phyloP scores from a whole-genome alignment of 2,888 invertebrate species.

The Thumatha senex region DNA sequence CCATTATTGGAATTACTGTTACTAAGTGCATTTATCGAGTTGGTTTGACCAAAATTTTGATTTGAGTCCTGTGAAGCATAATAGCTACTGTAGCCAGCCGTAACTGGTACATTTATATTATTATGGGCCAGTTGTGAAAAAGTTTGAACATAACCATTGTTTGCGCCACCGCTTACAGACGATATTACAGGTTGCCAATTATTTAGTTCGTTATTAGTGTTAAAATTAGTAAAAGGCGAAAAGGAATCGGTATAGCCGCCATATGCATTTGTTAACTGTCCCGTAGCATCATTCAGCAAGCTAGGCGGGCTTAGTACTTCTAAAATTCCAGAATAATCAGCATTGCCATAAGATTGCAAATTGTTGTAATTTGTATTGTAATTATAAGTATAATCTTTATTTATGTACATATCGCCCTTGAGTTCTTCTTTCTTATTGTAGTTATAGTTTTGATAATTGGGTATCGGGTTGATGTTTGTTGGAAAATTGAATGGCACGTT shows the following conservation, averaged over 20 bases:
- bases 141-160: slow-evolving; percentile 3
- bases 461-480: neutral
- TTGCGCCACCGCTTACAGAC: neutral
- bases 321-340: neutral
- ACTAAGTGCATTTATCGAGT: neutral
- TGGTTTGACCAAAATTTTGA: slow-evolving; percentile 10
- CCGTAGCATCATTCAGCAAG: neutral
- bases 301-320: neutral
- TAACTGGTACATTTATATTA: neutral
- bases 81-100: neutral
- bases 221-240: slow-evolving; percentile 2
- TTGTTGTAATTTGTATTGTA: neutral
- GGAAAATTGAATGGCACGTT: neutral
- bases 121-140: neutral
- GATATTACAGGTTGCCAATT: slow-evolving; percentile 2
- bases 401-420: slow-evolving; percentile 40
- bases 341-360: neutral
- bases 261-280: slow-evolving; percentile 6
- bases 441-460: neutral
- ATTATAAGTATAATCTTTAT: slow-evolving; percentile 25
- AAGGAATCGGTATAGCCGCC: neutral
- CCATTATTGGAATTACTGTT: neutral
- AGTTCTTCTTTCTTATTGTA: slow-evolving; percentile 15
- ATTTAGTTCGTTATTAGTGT: slow-evolving; percentile 9
- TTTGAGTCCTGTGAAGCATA: neutral